These are phyloP conservation scores for Anneissia japonica DNA, from an alignment of 35 echinoderm and acorn worm species.

Conservation along the genomic window DNA sequence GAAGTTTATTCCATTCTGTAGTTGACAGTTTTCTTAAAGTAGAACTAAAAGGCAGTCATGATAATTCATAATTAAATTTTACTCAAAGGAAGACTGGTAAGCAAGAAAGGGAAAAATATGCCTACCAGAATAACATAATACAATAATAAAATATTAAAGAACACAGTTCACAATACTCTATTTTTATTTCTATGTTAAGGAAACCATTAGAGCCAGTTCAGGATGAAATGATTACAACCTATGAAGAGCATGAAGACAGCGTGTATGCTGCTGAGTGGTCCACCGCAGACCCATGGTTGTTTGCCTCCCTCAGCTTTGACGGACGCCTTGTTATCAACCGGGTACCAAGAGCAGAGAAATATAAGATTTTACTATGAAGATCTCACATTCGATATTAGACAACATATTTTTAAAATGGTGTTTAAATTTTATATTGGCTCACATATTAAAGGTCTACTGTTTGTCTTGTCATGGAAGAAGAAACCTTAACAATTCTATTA, in stretches of 20 bases:
- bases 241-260: conserved; percentile 98
- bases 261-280: conserved; percentile 97
- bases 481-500: too few species aligned
- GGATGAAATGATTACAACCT: conserved; percentile 88
- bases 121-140: background rate
- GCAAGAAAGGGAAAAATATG: background rate
- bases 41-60: too few species aligned
- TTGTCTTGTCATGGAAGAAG: too few species aligned
- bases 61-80: too few species aligned
- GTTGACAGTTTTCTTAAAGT: too few species aligned
- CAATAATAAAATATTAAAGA: background rate
- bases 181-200: conserved; percentile 24
- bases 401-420: too few species aligned
- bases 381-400: too few species aligned
- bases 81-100: too few species aligned
- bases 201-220: conserved; percentile 84
- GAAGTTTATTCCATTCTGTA: too few species aligned
- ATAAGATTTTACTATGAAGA: conserved; percentile 78
- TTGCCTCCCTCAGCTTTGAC: conserved; percentile 95
- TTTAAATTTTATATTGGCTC: too few species aligned
- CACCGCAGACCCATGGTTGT: conserved; percentile 87
- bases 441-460: too few species aligned
- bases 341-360: conserved; percentile 93
- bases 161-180: too few species aligned
- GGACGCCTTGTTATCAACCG: conserved; percentile 93